phyloP scores from a whole-genome alignment of 2,888 invertebrate species.

The Ophion ellenae region DNA sequence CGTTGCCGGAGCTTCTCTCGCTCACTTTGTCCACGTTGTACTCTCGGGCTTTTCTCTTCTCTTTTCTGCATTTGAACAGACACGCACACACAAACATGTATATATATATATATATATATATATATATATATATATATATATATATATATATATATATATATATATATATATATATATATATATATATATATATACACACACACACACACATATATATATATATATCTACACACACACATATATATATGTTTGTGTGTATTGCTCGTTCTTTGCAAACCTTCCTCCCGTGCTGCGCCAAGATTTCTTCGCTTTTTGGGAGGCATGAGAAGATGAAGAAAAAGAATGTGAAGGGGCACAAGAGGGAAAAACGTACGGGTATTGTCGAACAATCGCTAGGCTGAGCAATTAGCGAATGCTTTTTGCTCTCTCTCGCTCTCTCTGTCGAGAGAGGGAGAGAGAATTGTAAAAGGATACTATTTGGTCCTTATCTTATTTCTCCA shows the following conservation, averaged over 20 bases:
- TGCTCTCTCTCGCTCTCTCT: constrained; percentile 32
- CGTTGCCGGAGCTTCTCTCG: constrained; percentile 67
- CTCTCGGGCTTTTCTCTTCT: constrained; percentile 62
- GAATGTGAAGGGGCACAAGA: constrained; percentile 9
- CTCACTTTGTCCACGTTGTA: constrained; percentile 64
- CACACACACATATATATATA: not conserved
- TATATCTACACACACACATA: too few species aligned
- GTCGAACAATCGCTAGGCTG: constrained; percentile 66
- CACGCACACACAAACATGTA: too few species aligned
- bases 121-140: not conserved
- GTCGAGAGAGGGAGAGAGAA: too few species aligned
- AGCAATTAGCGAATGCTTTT: constrained; percentile 70
- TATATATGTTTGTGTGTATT: not conserved
- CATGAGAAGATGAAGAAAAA: constrained; percentile 63
- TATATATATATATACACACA: too few species aligned
- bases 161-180: not conserved
- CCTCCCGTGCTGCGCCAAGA: constrained; percentile 46
- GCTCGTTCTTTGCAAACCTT: constrained; percentile 54
- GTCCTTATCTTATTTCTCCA: constrained; percentile 28
- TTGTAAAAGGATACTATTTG: too few species aligned
- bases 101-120: too few species aligned
- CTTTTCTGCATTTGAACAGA: constrained; percentile 46
- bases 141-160: not conserved
- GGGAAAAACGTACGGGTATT: constrained; percentile 57
- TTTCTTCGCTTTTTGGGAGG: constrained; percentile 51